phyloP scores from a whole-genome alignment of 2,797 vertebrate species.

The Chelonia mydas region DNA sequence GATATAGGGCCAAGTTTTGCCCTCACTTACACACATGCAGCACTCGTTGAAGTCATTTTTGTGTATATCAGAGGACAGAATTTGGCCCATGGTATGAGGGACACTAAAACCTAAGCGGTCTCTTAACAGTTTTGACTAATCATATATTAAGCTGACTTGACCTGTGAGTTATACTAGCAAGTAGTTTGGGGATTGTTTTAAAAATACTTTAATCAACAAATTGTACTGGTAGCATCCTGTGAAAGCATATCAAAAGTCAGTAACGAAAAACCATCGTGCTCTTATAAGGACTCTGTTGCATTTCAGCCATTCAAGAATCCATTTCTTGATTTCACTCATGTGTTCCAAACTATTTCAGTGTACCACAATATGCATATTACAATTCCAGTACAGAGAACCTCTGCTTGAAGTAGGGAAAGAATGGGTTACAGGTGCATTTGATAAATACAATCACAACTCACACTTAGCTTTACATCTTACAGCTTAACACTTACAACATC shows the following conservation, averaged over 20 bases:
- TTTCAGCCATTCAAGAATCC: background rate
- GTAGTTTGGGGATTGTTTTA: background rate
- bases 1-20: background rate
- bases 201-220: background rate
- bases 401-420: background rate
- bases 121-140: background rate
- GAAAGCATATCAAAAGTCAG: background rate
- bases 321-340: background rate
- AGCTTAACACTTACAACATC: conserved; percentile 83
- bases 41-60: background rate
- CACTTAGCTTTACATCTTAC: background rate
- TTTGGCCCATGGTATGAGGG: background rate
- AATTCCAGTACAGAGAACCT: background rate
- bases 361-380: background rate
- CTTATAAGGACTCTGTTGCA: rapidly evolving
- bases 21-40: background rate
- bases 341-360: background rate
- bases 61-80: background rate
- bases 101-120: background rate
- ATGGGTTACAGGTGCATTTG: background rate
- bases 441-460: background rate
- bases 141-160: background rate
- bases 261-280: background rate
- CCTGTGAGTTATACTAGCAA: background rate
- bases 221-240: background rate